Evolutionary conservation across 2,113 vertebrate species (phyloP).

Genomic region (Prochilodus magdalenae): DNA sequence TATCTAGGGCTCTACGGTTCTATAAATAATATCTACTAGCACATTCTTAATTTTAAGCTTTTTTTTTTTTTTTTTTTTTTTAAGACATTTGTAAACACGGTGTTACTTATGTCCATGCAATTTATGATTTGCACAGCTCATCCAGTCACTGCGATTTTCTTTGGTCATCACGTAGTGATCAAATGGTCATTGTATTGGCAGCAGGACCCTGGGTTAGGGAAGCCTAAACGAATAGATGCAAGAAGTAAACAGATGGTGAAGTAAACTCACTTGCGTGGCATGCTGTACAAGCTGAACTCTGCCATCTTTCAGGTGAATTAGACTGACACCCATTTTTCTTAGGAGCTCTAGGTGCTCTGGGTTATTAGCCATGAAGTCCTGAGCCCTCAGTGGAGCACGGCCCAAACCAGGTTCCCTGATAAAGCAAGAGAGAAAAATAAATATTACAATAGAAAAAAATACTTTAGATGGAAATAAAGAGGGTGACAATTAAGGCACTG

Average conservation of each 20-base stretch:
- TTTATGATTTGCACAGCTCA: too few species aligned
- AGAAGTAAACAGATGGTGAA: not conserved
- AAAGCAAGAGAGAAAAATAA: not conserved
- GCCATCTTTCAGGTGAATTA: constrained; percentile 97
- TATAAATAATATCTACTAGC: too few species aligned
- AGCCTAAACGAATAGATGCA: not conserved
- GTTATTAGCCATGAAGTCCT: constrained; percentile 99
- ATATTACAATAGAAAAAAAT: too few species aligned
- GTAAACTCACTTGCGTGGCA: constrained; percentile 86
- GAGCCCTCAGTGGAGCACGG: constrained; percentile 89
- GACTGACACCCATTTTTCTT: constrained; percentile 97
- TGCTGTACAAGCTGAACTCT: constrained; percentile 97
- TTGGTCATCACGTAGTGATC: too few species aligned
- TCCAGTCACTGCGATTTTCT: too few species aligned
- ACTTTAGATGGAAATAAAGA: too few species aligned
- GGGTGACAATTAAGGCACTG: not conserved
- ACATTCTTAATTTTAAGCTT: too few species aligned
- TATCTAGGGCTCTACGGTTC: too few species aligned
- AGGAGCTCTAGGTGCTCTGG: constrained; percentile 96
- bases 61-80: too few species aligned
- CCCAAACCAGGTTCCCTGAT: constrained; percentile 80
- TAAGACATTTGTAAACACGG: too few species aligned
- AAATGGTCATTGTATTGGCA: too few species aligned
- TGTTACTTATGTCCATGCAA: too few species aligned
- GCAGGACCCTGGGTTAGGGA: not conserved